Evolutionary conservation across 2,888 invertebrate species (phyloP), one percentile per base, ranked within the genome.

Genomic region (Catocala nupta): DNA sequence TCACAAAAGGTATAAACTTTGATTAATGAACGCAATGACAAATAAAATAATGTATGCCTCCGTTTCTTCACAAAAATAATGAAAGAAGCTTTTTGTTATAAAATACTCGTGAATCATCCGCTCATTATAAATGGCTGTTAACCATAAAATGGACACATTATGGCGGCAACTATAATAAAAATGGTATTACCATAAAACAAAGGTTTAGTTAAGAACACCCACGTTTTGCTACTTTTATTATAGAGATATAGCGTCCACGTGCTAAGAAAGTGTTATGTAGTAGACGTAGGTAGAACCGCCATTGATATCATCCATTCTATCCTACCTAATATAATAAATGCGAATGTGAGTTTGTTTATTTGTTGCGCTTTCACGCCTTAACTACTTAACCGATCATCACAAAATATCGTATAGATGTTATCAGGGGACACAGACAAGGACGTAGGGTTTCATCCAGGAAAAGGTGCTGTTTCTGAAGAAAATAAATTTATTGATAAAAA

Each of bases 171-270:
- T 80, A 80, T 84, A 86, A 86, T 89, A 88, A 89, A 90, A 84
- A 76, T 69, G 79, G 74, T 85, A 84, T 86, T 80, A 81, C 74
- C 82, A 85, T 90, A 89, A 90, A 90, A 87, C 84, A 87, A 85
- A 88, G 80, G 75, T 81, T 80, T 55, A 81, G 80, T 80, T 76
- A 57, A 77, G 83, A 78, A 88, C 89, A 85, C 88, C 89, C 88
- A 89, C 89, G 83, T 75, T 63, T 71, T 78, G 80, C 80, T 81
- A 82, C 78, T 83, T 88, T 87, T 84, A 82, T 78, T 81, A 78
- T 83, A 70, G 66, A 59, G 63, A 62, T 70, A 72, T 67, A 57
- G 56, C 47, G 44, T 63, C 59, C 52, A 56, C 42, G 13, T 50
- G 45, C 11, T 52, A 12, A 55, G 42, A 55, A 55, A 60, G 63